Evolutionary conservation across 92 coral and sea anemone species (phyloP), one percentile per base, ranked within the genome.

Genomic region (Epizoanthus stellaris): DNA sequence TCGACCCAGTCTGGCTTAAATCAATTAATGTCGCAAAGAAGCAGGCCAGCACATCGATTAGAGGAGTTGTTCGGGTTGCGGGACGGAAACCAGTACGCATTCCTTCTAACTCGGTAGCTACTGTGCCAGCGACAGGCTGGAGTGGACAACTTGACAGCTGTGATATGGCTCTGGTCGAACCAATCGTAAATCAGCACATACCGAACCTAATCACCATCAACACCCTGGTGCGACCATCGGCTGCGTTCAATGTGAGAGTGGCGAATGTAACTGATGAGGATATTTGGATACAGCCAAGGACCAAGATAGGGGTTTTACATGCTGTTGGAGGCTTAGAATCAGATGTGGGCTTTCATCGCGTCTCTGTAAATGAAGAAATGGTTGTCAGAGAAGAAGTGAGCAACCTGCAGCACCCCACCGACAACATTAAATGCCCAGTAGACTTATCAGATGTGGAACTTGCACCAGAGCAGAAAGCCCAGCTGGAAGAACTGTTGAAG

Each of bases 181-280:
- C 92, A 61, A 14, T 88, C 7, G 75, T 61, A 12, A 85, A 75
- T 21, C 82, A 60, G 14, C 19, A 40, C 4, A 65, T 81, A 11
- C 82, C 90, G 49, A 77, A 84, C 72, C 56, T 90, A 56, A 25
- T 87, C 20, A 64, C 80, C 59, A 80, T 85, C 43, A 81, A 88
- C 88, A 91, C 89, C 40, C 53, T 87, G 10, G 80, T 86, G 23
- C 23, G 62, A 14, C 73, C 80, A 58, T 30, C 39, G 68, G 39
- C 61, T 42, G 72, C 72, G 19, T 68, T 81, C 17, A 62, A 82
- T 89, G 95, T 91, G 23, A 85, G 90, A 85, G 90, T 91, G 74
- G 90, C 82, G 2, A 91, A 91, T n/a, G 53, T 89, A 23, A 86
- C 59, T 25, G 85, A 85, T 21, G 86, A 89, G 30, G 95, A 91